These are phyloP conservation scores for Athalia circularis DNA, from an alignment of 2,888 invertebrate species.

Conservation along the genomic window DNA sequence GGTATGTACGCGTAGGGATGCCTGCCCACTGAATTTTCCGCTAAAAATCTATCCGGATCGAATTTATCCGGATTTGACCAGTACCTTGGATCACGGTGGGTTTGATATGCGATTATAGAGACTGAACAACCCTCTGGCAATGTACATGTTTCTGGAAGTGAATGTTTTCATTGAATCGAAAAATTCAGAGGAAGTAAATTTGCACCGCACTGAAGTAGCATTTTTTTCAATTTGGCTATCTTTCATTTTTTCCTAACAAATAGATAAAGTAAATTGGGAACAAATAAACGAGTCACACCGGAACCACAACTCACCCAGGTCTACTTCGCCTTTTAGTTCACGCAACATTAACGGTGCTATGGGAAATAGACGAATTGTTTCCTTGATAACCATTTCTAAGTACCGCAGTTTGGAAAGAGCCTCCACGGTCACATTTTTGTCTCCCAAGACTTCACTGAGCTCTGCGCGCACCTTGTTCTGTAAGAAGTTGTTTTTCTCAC, in stretches of 20 bases:
- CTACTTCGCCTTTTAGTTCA: constrained; percentile 72
- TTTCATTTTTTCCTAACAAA: no score
- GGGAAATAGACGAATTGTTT: constrained; percentile 76
- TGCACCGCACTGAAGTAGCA: no score
- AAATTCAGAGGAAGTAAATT: background rate
- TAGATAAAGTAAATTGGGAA: no score
- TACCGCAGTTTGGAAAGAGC: constrained; percentile 74
- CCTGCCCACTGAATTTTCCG: constrained; percentile 64
- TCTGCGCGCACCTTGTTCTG: constrained; percentile 74
- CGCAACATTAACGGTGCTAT: constrained; percentile 76
- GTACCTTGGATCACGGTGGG: constrained; percentile 74
- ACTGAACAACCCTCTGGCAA: constrained; percentile 73
- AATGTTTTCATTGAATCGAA: background rate
- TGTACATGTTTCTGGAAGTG: constrained; percentile 65
- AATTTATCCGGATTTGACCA: constrained; percentile 75
- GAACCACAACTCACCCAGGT: constrained; percentile 65
- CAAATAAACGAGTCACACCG: no score
- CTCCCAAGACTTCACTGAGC: constrained; percentile 71
- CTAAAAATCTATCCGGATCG: constrained; percentile 73
- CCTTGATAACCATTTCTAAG: constrained; percentile 78
- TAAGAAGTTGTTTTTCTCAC: background rate
- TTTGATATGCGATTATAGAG: constrained; percentile 72
- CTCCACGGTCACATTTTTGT: constrained; percentile 62
- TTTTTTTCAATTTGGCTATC: no score
- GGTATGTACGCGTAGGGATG: constrained; percentile 67